Evolutionary conservation across 1,140 invertebrate genomes (phyloP), one percentile per base, ranked within the genome.

Genomic region (Drosophila orosa): DNA sequence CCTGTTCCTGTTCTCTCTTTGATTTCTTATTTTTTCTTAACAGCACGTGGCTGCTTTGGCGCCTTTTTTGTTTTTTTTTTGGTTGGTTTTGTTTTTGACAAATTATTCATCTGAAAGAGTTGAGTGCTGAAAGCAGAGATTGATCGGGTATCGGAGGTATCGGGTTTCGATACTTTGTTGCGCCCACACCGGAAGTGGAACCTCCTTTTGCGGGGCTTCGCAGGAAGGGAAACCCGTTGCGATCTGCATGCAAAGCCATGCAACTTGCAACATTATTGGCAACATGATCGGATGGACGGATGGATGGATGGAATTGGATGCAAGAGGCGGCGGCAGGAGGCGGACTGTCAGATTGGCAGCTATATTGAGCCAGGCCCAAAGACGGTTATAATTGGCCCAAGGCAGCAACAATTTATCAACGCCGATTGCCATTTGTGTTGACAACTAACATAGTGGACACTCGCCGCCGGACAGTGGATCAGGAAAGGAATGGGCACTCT

Each of bases 341-440:
- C 25, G 29, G 29, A 29, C 25, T 33, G 39, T 40, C 19, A 37
- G 67, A 69, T 42, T 69, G 67, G 33, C 67, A 31, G 52, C 66
- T 71, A 72, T 71, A 71, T 62, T 39, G 55, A 78, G 77, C 31
- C 42, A 77, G 65, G 65, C 62, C 84, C 84, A 89, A 89, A 89
- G 77, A 80, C 78, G 84, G 84, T 89, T 90, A 89, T 89, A 89
- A 89, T 89, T 89, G 84, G 84, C 84, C 85, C 85, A 89, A 80
- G 85, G 85, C 80, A 89, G 66, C 84, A 56, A 80, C 85, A 89
- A 89, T 89, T 90, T 89, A 89, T 89, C 84, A 89, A 90, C 84
- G 85, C 66, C 77, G 77, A 71, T 89, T 89, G 84, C 84, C 84
- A 90, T 89, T 85, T 90, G 58, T 85, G 84, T 80, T 84, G 84